A percentile compares a stretch with the other conserved stretches of the same genome.
These are phyloP conservation scores for Rana temporaria DNA, from an alignment of 2,113 vertebrate genomes.

Conservation along the genomic window DNA sequence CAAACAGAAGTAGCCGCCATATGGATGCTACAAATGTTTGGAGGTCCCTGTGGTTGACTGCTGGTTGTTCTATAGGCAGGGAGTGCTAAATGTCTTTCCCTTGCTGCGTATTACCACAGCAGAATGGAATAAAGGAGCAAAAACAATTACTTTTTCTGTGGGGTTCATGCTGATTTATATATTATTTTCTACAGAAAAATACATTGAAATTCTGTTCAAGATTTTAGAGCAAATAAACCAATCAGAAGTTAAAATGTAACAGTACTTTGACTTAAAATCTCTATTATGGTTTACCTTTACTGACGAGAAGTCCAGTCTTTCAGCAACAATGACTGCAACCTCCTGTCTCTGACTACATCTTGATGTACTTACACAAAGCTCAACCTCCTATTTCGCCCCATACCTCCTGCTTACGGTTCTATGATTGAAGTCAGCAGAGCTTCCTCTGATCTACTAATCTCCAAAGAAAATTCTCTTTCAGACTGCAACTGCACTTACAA, in stretches of 20 bases:
- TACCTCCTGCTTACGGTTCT: no score
- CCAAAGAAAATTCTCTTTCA: no score
- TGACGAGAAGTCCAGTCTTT: no score
- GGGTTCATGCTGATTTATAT: constrained; percentile 47
- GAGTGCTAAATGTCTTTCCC: constrained; percentile 35
- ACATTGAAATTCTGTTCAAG: constrained; percentile 43
- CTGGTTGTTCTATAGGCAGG: neutral
- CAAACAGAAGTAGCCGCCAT: constrained; percentile 28
- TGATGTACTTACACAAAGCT: no score
- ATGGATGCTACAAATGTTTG: constrained; percentile 32
- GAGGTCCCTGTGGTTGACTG: constrained; percentile 37
- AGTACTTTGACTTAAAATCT: no score
- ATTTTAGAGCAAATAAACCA: constrained; percentile 43
- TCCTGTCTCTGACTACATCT: no score
- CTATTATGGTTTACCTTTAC: no score
- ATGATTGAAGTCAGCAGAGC: no score
- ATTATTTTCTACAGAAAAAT: constrained; percentile 33
- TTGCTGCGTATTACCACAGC: constrained; percentile 27
- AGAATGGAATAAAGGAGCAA: constrained; percentile 30
- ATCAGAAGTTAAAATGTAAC: neutral
- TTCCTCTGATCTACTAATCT: no score
- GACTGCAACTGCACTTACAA: no score
- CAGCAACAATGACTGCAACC: no score
- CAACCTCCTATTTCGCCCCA: no score
- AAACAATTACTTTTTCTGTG: constrained; percentile 52